Base-by-base conservation (phyloP, 2,113 vertebrate species). In the Cyanoderma ruficeps region DNA sequence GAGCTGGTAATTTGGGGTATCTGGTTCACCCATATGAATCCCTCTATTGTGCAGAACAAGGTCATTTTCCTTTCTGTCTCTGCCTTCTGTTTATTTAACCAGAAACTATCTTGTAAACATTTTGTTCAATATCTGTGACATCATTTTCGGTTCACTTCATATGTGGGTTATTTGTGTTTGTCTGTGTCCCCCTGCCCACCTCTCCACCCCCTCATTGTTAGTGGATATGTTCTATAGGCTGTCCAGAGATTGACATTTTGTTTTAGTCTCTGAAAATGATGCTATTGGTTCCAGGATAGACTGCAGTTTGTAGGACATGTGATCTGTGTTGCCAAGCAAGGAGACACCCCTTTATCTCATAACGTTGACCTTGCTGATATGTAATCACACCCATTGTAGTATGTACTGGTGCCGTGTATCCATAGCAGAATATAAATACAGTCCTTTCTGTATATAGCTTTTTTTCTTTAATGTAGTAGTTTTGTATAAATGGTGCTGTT, bases 81-180 rank as follows among this genome's bases (percentile, higher is more conserved):
- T 93, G 75, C 68, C 60, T 95, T 83, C 78, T 92, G 61, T 78
- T 60, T 87, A 6, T 85, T 87, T 91, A 82, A 76, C 42, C 72
- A 93, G 75, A 72, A 28, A 68, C 60, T 46, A 42, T 86, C 67
- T 86, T 9, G 3, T 57, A 91, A 84, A 56, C 83, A 75, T 79
- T 95, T 93, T 76, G 61, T 95, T 94, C 87, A 67, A 31, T 91
- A 89, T 80, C 57, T 91, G 47, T 89, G 92, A 74, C 93, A 94
- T 93, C 10, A 60, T 77, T 97, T 95, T 97, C 90, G 55, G 94
- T 96, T 97, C 90, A 70, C 33, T 95, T 96, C 87, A 67, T 96
- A 94, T 96, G 60, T 94, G 88, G 93, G 93, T 96, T 96, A 95
- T 61, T 55, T 39, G 15, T 77, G 59, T 53, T 57, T 86, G n/a